These are phyloP conservation scores for Jordanella pulchra DNA, from an alignment of 2,797 vertebrate species.

Conservation along the genomic window DNA sequence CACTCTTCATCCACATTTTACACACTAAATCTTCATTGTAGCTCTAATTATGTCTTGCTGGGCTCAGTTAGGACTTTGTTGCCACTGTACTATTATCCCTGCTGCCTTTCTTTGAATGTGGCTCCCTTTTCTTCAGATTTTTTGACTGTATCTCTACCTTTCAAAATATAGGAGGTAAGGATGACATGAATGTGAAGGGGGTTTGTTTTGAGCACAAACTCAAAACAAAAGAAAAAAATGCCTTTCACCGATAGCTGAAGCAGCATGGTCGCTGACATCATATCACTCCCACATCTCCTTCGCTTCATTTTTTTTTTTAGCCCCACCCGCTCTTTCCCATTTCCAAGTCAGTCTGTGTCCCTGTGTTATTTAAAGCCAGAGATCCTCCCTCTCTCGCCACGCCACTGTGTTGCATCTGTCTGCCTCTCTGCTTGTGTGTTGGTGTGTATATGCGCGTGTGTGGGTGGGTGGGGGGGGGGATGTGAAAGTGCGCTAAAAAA, in stretches of 20 bases:
- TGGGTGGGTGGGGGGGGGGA: constrained; percentile 4
- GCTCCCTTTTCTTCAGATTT: neutral
- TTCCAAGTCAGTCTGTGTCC: constrained; percentile 76
- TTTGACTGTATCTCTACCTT: constrained; percentile 17
- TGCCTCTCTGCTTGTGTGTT: constrained; percentile 69
- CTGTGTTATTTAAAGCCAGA: constrained; percentile 82
- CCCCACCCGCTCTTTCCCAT: constrained; percentile 75
- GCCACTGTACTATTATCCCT: neutral
- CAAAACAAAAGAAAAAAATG: constrained; percentile 42
- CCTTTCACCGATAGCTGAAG: constrained; percentile 67
- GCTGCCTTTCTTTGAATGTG: neutral
- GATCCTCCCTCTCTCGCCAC: constrained; percentile 72
- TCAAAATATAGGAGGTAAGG: constrained; percentile 34
- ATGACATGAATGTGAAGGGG: constrained; percentile 48
- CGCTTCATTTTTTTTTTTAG: constrained; percentile 57
- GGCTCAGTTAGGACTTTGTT: constrained; percentile 9
- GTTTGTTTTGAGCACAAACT: constrained; percentile 35
- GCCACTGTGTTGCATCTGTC: constrained; percentile 79
- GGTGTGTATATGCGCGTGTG: constrained; percentile 47
- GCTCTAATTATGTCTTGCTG: constrained; percentile 1
- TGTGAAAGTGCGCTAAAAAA: constrained; percentile 69
- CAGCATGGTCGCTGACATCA: constrained; percentile 77
- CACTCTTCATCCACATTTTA: neutral
- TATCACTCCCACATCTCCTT: constrained; percentile 69
- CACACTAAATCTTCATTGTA: neutral